These are phyloP conservation scores for Polydrusus pterygomalis DNA, from an alignment of 2,888 invertebrate genomes.

Conservation along the genomic window DNA sequence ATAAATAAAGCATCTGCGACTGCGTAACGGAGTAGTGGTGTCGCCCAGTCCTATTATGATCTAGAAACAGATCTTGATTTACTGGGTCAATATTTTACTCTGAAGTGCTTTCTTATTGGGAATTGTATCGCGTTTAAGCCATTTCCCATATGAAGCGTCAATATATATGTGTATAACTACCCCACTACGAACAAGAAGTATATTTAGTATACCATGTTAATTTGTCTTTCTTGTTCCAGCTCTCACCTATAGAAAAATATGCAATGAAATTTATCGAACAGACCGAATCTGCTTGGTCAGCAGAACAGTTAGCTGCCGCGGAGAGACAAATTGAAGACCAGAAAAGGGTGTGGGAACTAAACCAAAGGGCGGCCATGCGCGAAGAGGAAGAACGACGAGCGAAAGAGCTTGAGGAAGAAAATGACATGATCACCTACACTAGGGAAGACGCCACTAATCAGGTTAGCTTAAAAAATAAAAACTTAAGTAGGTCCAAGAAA, in stretches of 20 bases:
- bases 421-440: conserved; percentile 83
- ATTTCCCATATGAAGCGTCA: no score
- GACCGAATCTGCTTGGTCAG: conserved; percentile 85
- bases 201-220: no score
- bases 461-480: conserved; percentile 80
- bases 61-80: no score
- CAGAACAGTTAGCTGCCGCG: conserved; percentile 90
- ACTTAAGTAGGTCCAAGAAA: conserved; percentile 55
- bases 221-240: conserved; percentile 73
- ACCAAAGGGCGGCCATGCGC: conserved; percentile 82
- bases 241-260: conserved; percentile 95
- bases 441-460: conserved; percentile 88
- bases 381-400: conserved; percentile 80
- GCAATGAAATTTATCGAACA: conserved; percentile 95
- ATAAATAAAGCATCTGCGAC: no score
- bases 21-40: no score
- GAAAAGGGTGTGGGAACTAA: conserved; percentile 92
- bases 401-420: conserved; percentile 77
- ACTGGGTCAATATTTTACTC: no score
- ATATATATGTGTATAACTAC: no score
- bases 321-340: conserved; percentile 91
- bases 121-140: no score
- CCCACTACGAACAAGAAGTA: no score
- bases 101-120: no score
- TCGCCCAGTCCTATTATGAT: no score